phyloP scores from a whole-genome alignment of 2,888 invertebrate species.

The Eupithecia inturbata region DNA sequence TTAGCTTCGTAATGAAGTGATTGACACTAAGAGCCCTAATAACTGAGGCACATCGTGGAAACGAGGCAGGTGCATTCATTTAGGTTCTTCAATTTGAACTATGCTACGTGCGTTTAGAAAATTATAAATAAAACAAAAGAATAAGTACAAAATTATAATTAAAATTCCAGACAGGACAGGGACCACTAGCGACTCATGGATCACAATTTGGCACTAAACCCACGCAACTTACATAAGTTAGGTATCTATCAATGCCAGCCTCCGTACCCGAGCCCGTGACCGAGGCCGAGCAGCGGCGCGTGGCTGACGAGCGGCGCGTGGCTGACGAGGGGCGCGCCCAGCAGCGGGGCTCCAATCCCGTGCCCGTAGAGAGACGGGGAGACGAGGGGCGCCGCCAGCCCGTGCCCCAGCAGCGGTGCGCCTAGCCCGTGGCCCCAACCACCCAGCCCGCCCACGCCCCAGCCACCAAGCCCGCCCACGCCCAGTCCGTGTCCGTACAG shows the following conservation, averaged over 20 bases:
- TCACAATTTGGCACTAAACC: conserved; percentile 65
- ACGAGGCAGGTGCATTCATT: background rate
- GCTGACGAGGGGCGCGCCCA: conserved; percentile 44
- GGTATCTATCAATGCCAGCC: conserved; percentile 60
- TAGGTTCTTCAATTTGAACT: background rate
- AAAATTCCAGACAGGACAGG: conserved; percentile 44
- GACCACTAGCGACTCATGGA: conserved; percentile 38
- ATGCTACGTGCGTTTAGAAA: background rate
- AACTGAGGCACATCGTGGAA: background rate
- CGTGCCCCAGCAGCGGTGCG: conserved; percentile 49
- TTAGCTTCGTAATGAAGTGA: conserved; percentile 14
- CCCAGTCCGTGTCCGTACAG: conserved; percentile 55
- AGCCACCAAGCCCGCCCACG: conserved; percentile 54
- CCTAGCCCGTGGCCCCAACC: conserved; percentile 60
- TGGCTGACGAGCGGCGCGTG: conserved; percentile 46
- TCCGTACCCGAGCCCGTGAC: conserved; percentile 52
- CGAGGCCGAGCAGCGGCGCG: conserved; percentile 58
- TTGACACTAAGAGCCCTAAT: conserved; percentile 14
- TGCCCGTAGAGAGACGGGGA: conserved; percentile 48
- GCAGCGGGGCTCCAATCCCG: conserved; percentile 51
- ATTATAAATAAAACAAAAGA: conserved; percentile 13
- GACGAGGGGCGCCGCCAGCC: conserved; percentile 45
- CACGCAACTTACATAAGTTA: conserved; percentile 31
- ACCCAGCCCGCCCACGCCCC: conserved; percentile 63
- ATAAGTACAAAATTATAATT: conserved; percentile 33